phyloP scores from a whole-genome alignment of 1,140 invertebrate genomes.

The Anagrus nilaparvatae region DNA sequence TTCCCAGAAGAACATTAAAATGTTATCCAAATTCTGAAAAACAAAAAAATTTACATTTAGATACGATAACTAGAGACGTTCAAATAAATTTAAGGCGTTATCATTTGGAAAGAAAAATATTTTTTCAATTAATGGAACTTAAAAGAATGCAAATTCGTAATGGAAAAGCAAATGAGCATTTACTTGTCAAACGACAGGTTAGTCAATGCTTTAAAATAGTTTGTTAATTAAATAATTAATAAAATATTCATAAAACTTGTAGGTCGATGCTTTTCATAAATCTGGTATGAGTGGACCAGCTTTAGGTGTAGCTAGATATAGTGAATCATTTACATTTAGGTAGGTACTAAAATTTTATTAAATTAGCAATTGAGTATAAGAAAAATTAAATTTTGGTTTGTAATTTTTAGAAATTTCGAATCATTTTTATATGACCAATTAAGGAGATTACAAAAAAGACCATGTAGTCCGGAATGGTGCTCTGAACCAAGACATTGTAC shows the following conservation, averaged over 20 bases:
- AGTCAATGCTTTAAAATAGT: slow-evolving; percentile 3
- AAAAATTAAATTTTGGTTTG: slow-evolving; percentile 1
- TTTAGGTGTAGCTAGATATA: slow-evolving; percentile 37
- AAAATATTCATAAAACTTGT: slow-evolving; percentile 8
- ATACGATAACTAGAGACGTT: slow-evolving; percentile 36
- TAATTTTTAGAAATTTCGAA: slow-evolving; percentile 68
- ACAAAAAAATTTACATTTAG: slow-evolving; percentile 33
- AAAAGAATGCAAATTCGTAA: slow-evolving; percentile 87
- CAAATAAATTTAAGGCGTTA: slow-evolving; percentile 51
- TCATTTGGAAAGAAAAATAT: slow-evolving; percentile 84
- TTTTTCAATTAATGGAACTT: slow-evolving; percentile 85
- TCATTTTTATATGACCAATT: slow-evolving; percentile 84
- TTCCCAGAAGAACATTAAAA: slow-evolving; percentile 31
- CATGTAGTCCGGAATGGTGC: slow-evolving; percentile 45
- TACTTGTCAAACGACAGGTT: slow-evolving; percentile 74
- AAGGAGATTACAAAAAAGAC: slow-evolving; percentile 60
- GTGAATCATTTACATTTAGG: slow-evolving; percentile 38
- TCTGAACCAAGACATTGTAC: slow-evolving; percentile 58
- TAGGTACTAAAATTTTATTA: slow-evolving; percentile 15
- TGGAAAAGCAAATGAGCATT: slow-evolving; percentile 77
- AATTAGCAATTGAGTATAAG: background rate
- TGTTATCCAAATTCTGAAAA: slow-evolving; percentile 35
- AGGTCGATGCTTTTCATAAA: slow-evolving; percentile 40
- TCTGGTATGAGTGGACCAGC: slow-evolving; percentile 36
- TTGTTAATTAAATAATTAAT: slow-evolving; percentile 4